Conservation (phyloP, 2,113 vertebrate species). For the Synchiropus splendidus region DNA sequence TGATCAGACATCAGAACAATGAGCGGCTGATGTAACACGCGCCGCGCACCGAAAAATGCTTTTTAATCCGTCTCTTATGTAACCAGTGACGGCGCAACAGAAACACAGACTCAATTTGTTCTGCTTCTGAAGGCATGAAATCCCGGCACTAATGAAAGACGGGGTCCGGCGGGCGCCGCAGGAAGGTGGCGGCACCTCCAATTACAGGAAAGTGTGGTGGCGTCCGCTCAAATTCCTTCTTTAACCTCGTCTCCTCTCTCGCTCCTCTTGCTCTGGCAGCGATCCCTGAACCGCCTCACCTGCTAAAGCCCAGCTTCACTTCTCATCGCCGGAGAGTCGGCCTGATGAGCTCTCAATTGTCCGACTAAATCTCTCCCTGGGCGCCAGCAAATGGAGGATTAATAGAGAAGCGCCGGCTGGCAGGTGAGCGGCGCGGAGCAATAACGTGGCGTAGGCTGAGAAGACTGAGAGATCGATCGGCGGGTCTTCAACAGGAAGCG, state of each 20-base stretch:
- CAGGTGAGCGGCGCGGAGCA: background rate
- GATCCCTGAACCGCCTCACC: slow-evolving; percentile 6
- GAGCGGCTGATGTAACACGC: slow-evolving; percentile 27
- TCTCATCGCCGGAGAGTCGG: slow-evolving; percentile 14
- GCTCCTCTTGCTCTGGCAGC: slow-evolving; percentile 20
- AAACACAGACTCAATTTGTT: slow-evolving; percentile 57
- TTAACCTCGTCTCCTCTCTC: slow-evolving; percentile 28
- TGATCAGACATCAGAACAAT: slow-evolving; percentile 19
- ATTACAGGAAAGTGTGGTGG: slow-evolving; percentile 20
- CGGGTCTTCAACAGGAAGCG: too few species aligned
- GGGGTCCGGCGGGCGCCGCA: slow-evolving; percentile 32
- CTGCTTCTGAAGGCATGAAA: slow-evolving; percentile 49
- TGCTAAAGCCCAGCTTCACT: background rate
- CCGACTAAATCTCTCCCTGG: slow-evolving; percentile 19
- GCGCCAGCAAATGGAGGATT: slow-evolving; percentile 36
- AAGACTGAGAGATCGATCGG: too few species aligned
- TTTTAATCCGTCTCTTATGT: slow-evolving; percentile 43
- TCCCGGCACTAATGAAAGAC: slow-evolving; percentile 53
- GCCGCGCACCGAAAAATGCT: slow-evolving; percentile 28
- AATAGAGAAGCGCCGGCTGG: slow-evolving; percentile 14
- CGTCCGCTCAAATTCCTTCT: slow-evolving; percentile 13
- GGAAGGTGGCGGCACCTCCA: slow-evolving; percentile 32
- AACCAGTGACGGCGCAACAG: slow-evolving; percentile 45
- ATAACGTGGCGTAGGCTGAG: too few species aligned
- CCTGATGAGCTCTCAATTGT: slow-evolving; percentile 35